Percentiles rank a stretch among this genome's conserved stretches.
Conservation (phyloP, 2,797 vertebrate genomes). For the Nannoperca australis region DNA sequence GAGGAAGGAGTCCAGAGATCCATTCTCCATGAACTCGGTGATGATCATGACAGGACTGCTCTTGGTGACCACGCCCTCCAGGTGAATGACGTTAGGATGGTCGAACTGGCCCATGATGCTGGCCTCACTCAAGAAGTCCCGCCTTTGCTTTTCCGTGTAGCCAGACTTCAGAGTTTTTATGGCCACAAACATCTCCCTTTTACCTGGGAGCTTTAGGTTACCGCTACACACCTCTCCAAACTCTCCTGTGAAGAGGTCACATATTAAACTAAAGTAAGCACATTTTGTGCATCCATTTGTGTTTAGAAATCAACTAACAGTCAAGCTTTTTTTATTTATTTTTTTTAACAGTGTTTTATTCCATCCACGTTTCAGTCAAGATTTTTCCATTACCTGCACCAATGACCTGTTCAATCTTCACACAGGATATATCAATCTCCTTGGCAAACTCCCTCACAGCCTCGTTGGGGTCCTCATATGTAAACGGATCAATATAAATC, state of each 20-base stretch:
- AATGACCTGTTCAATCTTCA: conserved; percentile 99
- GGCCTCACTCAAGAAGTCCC: conserved; percentile 97
- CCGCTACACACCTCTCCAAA: conserved; percentile 99
- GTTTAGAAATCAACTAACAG: conserved; percentile 47
- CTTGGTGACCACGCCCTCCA: conserved; percentile 98
- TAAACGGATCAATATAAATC: conserved; percentile 99
- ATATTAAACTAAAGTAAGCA: conserved; percentile 5
- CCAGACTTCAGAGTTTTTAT: conserved; percentile 98
- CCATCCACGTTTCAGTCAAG: conserved; percentile 41
- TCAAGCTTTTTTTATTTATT: background rate
- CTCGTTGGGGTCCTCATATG: conserved; percentile 98
- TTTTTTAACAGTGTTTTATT: conserved; percentile 32
- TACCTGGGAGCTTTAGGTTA: conserved; percentile 96
- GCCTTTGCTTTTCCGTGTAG: conserved; percentile 96
- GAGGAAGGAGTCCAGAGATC: conserved; percentile 97
- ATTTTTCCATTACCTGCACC: conserved; percentile 92
- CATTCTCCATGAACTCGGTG: conserved; percentile 99
- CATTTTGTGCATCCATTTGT: conserved; percentile 21
- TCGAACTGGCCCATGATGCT: conserved; percentile 99
- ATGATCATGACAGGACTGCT: conserved; percentile 98
- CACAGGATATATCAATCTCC: conserved; percentile 98
- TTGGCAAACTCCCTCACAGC: conserved; percentile 98
- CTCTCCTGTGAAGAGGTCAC: conserved; percentile 86
- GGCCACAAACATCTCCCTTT: conserved; percentile 98
- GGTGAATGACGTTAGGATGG: conserved; percentile 97